A percentile compares a stretch with the other conserved stretches of the same genome.
Evolutionary conservation across 2,797 vertebrate genomes (phyloP).

Genomic region (Melanogrammus aeglefinus): DNA sequence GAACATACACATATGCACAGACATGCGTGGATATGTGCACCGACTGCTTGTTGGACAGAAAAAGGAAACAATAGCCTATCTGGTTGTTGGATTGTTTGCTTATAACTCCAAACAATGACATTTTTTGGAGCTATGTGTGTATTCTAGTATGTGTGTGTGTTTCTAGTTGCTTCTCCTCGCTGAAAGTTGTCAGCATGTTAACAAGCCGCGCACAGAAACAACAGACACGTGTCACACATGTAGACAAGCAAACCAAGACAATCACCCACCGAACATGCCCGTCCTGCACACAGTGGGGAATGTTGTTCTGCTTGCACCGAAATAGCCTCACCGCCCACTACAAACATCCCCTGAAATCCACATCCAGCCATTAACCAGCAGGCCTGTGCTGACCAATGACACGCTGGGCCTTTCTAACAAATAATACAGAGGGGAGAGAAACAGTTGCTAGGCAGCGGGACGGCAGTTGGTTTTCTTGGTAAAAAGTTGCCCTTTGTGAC

Average conservation of each 20-base stretch:
- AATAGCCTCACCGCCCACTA: background rate
- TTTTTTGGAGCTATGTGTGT: background rate
- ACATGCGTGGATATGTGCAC: background rate
- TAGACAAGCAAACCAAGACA: background rate
- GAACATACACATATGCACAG: background rate
- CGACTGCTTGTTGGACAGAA: background rate
- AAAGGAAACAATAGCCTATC: background rate
- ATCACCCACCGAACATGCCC: background rate
- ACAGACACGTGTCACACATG: background rate
- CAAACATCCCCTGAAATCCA: background rate
- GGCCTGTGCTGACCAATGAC: background rate
- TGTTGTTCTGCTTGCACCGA: constrained; percentile 3
- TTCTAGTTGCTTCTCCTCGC: background rate
- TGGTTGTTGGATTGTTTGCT: background rate
- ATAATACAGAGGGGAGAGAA: background rate
- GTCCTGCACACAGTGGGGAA: background rate
- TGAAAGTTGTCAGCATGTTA: background rate
- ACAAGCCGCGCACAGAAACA: background rate
- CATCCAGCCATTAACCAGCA: constrained; percentile 14
- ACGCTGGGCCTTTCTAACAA: background rate
- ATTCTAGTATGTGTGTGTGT: no score
- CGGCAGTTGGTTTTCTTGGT: background rate
- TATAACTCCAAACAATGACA: background rate
- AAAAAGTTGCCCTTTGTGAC: constrained; percentile 7
- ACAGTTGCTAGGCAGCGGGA: constrained; percentile 7